These are phyloP conservation scores for Pachliopta kotzebuea DNA, from an alignment of 2,888 invertebrate genomes.

Conservation along the genomic window DNA sequence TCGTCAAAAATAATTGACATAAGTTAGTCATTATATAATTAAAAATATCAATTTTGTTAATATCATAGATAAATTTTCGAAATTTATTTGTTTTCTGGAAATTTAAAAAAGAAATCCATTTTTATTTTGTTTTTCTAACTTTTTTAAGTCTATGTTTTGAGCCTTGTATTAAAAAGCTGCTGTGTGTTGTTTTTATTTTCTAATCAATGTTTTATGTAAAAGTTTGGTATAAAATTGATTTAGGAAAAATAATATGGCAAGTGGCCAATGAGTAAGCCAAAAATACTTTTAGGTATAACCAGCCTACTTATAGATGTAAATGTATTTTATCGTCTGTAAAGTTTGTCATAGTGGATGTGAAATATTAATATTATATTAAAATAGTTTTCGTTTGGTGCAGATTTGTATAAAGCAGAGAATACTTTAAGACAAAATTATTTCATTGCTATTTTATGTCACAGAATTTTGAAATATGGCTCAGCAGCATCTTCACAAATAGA, in stretches of 20 bases:
- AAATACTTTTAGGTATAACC: constrained; percentile 16
- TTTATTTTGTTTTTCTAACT: neutral
- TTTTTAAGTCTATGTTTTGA: neutral
- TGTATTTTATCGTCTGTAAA: neutral
- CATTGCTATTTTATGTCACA: constrained; percentile 13
- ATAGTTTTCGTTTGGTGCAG: constrained; percentile 22
- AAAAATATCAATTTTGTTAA: neutral
- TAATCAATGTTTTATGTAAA: neutral
- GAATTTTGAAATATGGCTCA: no score
- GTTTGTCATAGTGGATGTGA: constrained; percentile 1
- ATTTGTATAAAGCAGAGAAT: constrained; percentile 15
- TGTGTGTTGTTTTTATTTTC: neutral
- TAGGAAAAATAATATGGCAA: constrained; percentile 2
- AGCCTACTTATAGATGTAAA: neutral
- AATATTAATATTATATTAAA: neutral
- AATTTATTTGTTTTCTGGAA: neutral
- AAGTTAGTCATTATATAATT: neutral
- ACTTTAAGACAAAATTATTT: constrained; percentile 24
- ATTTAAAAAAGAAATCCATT: neutral
- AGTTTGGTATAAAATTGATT: neutral
- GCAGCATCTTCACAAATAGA: no score
- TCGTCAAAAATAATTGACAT: neutral
- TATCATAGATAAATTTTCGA: neutral
- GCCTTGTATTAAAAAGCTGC: neutral
- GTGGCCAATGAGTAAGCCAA: constrained; percentile 26